Base-by-base conservation (phyloP, 92 coral and sea anemone genomes). In the Phenganax subtilis region DNA sequence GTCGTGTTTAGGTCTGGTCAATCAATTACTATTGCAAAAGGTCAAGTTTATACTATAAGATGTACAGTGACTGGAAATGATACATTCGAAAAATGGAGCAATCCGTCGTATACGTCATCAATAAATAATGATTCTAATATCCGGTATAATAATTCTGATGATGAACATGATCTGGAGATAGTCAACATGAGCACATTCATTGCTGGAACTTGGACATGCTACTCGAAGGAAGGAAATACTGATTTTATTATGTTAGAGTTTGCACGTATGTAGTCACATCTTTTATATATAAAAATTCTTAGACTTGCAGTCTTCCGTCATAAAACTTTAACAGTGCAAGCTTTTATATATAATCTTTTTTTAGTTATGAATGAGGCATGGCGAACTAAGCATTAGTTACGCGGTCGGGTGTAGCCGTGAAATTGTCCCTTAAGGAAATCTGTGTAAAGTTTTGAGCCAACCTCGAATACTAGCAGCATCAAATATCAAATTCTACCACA, bases 191-290 rank as follows among this genome's bases (percentile, higher is more conserved):
- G n/a, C 15, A 51, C 63, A 10, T 7, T 20, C 10, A 29, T 60
- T 63, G 73, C 72, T 63, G 83, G 83, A 62, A 25, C 5, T 6
- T 79, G 83, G 83, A n/a, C 62, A 8, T 79, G 83, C 55, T 20
- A 7, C 29, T 63, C 83, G 0, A 79, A 65, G 47, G 72, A 65
- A 62, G 83, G 83, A 15, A 79, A 64, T 4, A 64, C 12, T 63
- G 83, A 63, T 54, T 3, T 17, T 25, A 15, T 64, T 53, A 62
- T n/a, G 7, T 29, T 79, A 55, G 0, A 14, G 10, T 12, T 79
- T n/a, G 1, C 57, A 47, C 57, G 83, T 79, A 64, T 63, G 83
- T 79, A 28, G n/a, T 15, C 14, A n/a, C 8, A 6, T 61, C 12
- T 61, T 8, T 61, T 6, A 61, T 28, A 4, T 37, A 3, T 20